A percentile compares a stretch with the other conserved stretches of the same genome.
These are phyloP conservation scores for Ryuthela nishihirai DNA, from an alignment of 2,888 invertebrate species.

Conservation along the genomic window DNA sequence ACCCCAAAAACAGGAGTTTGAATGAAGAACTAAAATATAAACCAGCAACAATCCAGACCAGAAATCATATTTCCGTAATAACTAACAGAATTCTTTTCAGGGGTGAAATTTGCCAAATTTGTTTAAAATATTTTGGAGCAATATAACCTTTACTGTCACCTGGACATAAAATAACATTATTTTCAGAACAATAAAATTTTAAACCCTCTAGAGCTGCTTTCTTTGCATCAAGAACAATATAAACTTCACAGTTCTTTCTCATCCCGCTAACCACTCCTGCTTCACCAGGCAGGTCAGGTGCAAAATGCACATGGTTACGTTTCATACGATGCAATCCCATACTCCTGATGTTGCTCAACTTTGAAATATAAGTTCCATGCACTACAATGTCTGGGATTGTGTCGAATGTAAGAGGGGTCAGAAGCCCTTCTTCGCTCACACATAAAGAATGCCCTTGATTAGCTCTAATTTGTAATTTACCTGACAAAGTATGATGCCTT, in stretches of 20 bases:
- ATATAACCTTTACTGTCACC: slow-evolving; percentile 65
- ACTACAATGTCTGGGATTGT: slow-evolving; percentile 54
- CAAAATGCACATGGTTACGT: slow-evolving; percentile 74
- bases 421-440: slow-evolving; percentile 44
- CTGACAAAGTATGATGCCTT: slow-evolving; percentile 48
- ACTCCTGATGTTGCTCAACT: slow-evolving; percentile 56
- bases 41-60: no score
- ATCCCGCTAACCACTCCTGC: slow-evolving; percentile 63
- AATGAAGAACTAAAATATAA: no score
- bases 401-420: slow-evolving; percentile 5
- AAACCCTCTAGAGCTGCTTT: slow-evolving; percentile 62
- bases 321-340: slow-evolving; percentile 68
- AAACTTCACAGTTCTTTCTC: slow-evolving; percentile 60
- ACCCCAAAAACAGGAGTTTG: no score
- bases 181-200: slow-evolving; percentile 67
- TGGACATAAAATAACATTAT: slow-evolving; percentile 68
- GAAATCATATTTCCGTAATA: no score
- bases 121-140: slow-evolving; percentile 63
- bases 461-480: slow-evolving; percentile 64
- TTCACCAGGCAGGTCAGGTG: slow-evolving; percentile 54
- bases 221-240: slow-evolving; percentile 64
- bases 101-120: slow-evolving; percentile 52
- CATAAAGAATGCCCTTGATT: slow-evolving; percentile 73
- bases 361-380: slow-evolving; percentile 69
- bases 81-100: no score